phyloP scores from a whole-genome alignment of 2,113 vertebrate species.

The Pantherophis guttatus region DNA sequence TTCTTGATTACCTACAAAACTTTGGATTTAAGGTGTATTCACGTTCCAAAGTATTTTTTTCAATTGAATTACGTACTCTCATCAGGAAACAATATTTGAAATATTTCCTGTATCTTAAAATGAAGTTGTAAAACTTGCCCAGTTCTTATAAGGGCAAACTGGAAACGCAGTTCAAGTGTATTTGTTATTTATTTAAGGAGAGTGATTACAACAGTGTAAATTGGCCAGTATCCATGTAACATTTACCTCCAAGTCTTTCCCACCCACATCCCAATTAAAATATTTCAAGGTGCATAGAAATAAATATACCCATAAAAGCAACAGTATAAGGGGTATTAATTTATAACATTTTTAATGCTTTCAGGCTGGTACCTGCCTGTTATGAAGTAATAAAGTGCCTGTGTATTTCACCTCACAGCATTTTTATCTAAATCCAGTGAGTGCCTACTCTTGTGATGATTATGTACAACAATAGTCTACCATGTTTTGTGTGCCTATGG shows the following conservation, averaged over 20 bases:
- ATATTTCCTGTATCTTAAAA: background rate
- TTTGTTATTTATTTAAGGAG: background rate
- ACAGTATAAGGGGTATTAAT: conserved; percentile 12
- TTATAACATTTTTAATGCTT: conserved; percentile 44
- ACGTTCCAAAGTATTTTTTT: conserved; percentile 37
- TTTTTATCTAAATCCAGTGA: conserved; percentile 51
- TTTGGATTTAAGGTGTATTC: conserved; percentile 66
- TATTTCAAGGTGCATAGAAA: background rate
- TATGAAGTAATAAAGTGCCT: conserved; percentile 67
- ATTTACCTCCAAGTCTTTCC: background rate
- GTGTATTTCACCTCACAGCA: conserved; percentile 60
- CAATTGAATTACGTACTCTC: background rate
- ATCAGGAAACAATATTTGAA: conserved; percentile 5
- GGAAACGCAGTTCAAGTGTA: conserved; percentile 20
- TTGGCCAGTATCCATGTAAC: background rate
- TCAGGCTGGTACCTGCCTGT: conserved; percentile 57
- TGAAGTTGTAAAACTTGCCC: background rate
- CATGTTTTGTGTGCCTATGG: conserved; percentile 40
- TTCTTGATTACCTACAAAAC: conserved; percentile 71
- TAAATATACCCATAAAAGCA: background rate
- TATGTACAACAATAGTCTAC: conserved; percentile 50
- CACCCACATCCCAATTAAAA: background rate
- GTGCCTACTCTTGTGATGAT: conserved; percentile 66
- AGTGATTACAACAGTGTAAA: background rate
- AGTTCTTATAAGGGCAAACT: background rate